These are phyloP conservation scores for Tenualosa ilisha DNA, from an alignment of 2,797 vertebrate genomes.

Conservation along the genomic window DNA sequence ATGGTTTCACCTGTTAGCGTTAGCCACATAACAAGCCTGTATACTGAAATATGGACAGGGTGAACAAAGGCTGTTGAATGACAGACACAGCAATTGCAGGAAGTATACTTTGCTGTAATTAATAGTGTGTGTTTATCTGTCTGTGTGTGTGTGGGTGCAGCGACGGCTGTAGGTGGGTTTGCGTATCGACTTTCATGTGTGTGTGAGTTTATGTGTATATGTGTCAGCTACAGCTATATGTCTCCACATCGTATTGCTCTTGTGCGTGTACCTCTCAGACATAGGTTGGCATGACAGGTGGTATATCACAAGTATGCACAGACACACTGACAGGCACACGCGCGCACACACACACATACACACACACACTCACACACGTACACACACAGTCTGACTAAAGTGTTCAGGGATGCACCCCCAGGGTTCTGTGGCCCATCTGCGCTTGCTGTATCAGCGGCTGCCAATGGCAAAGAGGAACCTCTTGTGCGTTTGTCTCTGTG, in stretches of 20 bases:
- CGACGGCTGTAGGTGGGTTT: too few relatives aligned
- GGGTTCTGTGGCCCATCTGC: too few relatives aligned
- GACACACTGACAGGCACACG: background rate
- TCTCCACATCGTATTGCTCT: background rate
- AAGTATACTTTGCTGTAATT: background rate
- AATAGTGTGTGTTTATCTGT: background rate
- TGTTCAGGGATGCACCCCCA: too few relatives aligned
- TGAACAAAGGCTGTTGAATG: background rate
- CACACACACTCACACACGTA: background rate
- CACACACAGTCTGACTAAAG: background rate
- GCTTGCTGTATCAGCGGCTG: background rate
- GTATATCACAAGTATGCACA: background rate
- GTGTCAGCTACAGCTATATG: too few relatives aligned
- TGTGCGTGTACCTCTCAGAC: background rate
- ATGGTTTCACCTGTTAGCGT: background rate
- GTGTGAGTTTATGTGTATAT: too few relatives aligned
- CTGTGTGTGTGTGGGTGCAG: too few relatives aligned
- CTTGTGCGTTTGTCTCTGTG: too few relatives aligned
- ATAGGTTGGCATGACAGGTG: background rate
- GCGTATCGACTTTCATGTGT: too few relatives aligned
- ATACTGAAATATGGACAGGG: background rate
- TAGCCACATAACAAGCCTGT: background rate
- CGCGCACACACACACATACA: background rate
- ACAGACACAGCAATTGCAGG: background rate
- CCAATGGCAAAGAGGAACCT: background rate